Evolutionary conservation across 2,888 invertebrate species (phyloP), one percentile per base, ranked within the genome.

Genomic region (Tipula lateralis): DNA sequence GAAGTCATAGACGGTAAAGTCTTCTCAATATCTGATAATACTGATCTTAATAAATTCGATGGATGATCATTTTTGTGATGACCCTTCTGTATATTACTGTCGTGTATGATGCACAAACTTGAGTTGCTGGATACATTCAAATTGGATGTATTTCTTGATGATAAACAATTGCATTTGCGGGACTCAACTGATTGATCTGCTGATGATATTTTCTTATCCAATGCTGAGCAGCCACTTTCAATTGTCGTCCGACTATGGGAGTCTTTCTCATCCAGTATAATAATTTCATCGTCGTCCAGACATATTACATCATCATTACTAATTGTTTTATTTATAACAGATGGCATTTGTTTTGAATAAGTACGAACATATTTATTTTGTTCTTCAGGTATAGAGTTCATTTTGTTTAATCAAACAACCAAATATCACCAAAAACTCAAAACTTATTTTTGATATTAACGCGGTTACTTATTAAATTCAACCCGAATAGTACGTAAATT

Each of bases 21-120:
- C 9, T 83, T 32, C 19, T 83, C 83, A 83, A 83, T 83, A 83
- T 83, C 34, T 36, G 19, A 34, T 24, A 83, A 19, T 19, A 83
- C 83, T 16, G 30, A 34, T 19, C 36, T 32, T 9, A 83, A 36
- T 83, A 83, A 83, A 9, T 83, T 83, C 19, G 83, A 83, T 83
- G 32, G 16, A 2, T 83, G 82, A 16, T 82, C 32, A 82, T 30
- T 82, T 82, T 82, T 82, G 2, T 24, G 82, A 30, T n/a, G 3
- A 1, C 30, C 30, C 82, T 9, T 13, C 1, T 29, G 30, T 13
- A n/a, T n/a, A 82, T 7, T 82, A 30, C 29, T 6, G 4, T 82
- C 82, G 30, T 82, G 30, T 6, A 16, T 16, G 7, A 7, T 30
- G 30, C 32, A 30, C 19, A 82, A 29, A 30, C n/a, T 82, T 32